phyloP scores from a whole-genome alignment of 2,888 invertebrate genomes.

The Actias luna region DNA sequence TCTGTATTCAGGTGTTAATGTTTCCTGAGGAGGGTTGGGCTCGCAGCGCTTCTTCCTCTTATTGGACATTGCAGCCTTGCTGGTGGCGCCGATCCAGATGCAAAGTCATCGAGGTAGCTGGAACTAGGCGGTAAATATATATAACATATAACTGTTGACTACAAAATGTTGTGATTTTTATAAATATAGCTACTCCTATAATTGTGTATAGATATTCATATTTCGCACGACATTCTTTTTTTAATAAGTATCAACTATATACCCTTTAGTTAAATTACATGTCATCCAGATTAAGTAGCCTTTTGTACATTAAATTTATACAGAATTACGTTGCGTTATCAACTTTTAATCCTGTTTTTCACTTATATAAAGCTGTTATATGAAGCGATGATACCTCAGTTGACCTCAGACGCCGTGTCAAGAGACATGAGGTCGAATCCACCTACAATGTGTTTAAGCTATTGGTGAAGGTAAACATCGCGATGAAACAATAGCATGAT shows the following conservation, averaged over 20 bases:
- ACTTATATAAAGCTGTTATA: too few species aligned
- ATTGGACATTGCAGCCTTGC: constrained; percentile 92
- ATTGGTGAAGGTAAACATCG: too few species aligned
- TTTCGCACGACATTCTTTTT: too few species aligned
- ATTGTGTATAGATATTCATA: too few species aligned
- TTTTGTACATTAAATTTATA: background rate
- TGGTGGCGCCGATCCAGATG: constrained; percentile 93
- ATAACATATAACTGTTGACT: background rate
- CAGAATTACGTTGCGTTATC: background rate
- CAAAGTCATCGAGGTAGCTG: constrained; percentile 92
- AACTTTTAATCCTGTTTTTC: too few species aligned
- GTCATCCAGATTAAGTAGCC: background rate
- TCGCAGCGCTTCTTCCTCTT: constrained; percentile 91
- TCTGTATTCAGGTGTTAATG: constrained; percentile 85
- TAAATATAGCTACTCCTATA: too few species aligned
- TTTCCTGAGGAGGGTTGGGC: constrained; percentile 96
- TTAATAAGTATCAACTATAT: background rate
- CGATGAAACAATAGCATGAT: too few species aligned
- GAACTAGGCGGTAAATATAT: constrained; percentile 83
- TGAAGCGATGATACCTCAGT: too few species aligned
- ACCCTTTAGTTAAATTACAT: background rate
- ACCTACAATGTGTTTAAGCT: too few species aligned
- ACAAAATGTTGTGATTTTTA: too few species aligned
- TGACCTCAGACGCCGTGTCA: too few species aligned
- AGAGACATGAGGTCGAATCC: too few species aligned